Conservation (phyloP, 2,888 invertebrate genomes). For the Lordiphosa andalusiaca region DNA sequence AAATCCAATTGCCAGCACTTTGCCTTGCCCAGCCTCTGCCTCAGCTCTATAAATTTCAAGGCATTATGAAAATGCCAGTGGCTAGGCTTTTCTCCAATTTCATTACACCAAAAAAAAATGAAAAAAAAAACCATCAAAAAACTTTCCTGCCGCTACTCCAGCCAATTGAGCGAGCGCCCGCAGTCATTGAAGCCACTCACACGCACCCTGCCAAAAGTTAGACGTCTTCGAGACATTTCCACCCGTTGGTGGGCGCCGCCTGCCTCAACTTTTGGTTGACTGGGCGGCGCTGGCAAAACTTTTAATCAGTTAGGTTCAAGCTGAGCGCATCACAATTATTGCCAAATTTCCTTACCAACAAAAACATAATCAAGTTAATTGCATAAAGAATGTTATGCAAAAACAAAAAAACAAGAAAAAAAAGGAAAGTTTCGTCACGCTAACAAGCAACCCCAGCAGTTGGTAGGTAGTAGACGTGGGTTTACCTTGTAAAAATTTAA, state of each 20-base stretch:
- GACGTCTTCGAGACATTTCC: conserved; percentile 52
- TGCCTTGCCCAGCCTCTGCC: too few species aligned
- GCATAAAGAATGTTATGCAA: conserved; percentile 55
- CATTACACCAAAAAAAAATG: too few species aligned
- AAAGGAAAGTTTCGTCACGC: not conserved
- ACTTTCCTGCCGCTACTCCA: not conserved
- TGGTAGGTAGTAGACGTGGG: too few species aligned
- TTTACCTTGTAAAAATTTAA: too few species aligned
- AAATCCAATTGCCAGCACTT: too few species aligned
- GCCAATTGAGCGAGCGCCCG: not conserved
- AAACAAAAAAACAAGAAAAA: conserved; percentile 8
- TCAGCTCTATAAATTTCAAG: too few species aligned
- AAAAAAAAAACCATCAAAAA: too few species aligned
- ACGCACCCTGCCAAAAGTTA: conserved; percentile 54
- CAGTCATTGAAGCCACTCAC: conserved; percentile 9
- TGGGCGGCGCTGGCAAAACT: conserved; percentile 38
- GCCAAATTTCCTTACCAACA: conserved; percentile 49
- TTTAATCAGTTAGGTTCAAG: conserved; percentile 51
- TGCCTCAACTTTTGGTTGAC: conserved; percentile 48
- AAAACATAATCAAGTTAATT: conserved; percentile 74
- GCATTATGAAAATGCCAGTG: too few species aligned
- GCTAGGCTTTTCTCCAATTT: too few species aligned
- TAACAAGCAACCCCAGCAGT: too few species aligned
- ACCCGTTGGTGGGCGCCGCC: conserved; percentile 24
- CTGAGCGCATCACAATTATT: conserved; percentile 47